phyloP scores from a whole-genome alignment of 2,797 vertebrate genomes.

The Urocyon cinereoargenteus region DNA sequence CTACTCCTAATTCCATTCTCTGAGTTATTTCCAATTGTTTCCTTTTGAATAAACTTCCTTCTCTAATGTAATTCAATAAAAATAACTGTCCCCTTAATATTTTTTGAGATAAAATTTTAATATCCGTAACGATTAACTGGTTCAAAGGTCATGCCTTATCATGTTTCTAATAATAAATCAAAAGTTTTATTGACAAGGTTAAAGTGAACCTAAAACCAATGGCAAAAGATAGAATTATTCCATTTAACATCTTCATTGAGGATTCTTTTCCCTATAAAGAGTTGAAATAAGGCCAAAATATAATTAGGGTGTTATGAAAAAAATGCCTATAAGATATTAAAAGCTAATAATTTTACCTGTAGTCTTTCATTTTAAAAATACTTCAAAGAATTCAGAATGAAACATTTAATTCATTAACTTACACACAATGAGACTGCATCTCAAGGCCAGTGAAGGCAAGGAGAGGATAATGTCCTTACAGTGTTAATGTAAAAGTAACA shows the following conservation, averaged over 20 bases:
- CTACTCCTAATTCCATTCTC: neutral
- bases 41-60: neutral
- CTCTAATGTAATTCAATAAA: neutral
- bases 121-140: neutral
- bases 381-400: neutral
- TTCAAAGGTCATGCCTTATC: neutral
- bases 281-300: neutral
- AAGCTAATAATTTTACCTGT: neutral
- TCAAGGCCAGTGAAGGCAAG: neutral
- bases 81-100: neutral
- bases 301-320: neutral
- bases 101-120: neutral
- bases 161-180: neutral
- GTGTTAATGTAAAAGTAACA: neutral
- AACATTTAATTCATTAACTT: neutral
- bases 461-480: fast-evolving
- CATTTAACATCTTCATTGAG: neutral
- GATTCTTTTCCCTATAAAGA: neutral
- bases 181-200: neutral
- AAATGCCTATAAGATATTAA: neutral
- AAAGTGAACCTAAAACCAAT: neutral
- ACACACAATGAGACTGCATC: neutral
- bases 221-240: neutral
- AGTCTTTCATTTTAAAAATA: constrained; percentile 11
- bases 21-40: neutral